Percentiles rank a stretch among this genome's conserved stretches.
Evolutionary conservation across 2,113 vertebrate genomes (phyloP).

Genomic region (Cyanocitta stelleri): DNA sequence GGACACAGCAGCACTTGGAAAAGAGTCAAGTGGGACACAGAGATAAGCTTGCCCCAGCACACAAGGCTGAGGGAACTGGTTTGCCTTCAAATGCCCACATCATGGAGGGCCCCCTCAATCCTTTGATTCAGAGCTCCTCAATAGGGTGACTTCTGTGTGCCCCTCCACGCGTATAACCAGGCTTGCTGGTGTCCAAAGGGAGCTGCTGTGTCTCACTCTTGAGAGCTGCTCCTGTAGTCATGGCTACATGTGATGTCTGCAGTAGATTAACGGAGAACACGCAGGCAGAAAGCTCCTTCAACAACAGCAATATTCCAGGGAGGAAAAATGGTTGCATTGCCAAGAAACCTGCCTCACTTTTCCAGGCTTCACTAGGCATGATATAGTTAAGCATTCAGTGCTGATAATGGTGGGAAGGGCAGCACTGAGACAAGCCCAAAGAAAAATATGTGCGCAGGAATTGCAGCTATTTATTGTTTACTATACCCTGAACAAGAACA

Average conservation of each 20-base stretch:
- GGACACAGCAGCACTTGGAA: neutral
- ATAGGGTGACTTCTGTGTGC: neutral
- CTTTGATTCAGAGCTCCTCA: neutral
- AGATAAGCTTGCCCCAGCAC: neutral
- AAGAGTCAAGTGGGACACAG: neutral
- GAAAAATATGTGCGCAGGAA: neutral
- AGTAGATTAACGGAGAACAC: neutral
- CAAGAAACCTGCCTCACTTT: neutral
- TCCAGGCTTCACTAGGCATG: neutral
- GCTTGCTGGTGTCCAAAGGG: neutral
- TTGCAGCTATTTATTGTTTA: neutral
- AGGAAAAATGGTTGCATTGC: neutral
- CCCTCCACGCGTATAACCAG: accelerated
- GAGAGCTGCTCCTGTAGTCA: neutral
- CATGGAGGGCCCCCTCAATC: neutral
- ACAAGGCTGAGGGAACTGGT: neutral
- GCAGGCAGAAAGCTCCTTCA: neutral
- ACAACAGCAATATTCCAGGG: neutral
- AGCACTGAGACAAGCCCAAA: neutral
- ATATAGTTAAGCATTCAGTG: neutral
- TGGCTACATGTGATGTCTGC: neutral
- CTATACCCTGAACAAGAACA: neutral
- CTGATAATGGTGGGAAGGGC: neutral
- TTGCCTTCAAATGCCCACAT: neutral
- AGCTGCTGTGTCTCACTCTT: neutral